Evolutionary conservation across 2,113 vertebrate species (phyloP).

Genomic region (Syrrhaptes paradoxus): DNA sequence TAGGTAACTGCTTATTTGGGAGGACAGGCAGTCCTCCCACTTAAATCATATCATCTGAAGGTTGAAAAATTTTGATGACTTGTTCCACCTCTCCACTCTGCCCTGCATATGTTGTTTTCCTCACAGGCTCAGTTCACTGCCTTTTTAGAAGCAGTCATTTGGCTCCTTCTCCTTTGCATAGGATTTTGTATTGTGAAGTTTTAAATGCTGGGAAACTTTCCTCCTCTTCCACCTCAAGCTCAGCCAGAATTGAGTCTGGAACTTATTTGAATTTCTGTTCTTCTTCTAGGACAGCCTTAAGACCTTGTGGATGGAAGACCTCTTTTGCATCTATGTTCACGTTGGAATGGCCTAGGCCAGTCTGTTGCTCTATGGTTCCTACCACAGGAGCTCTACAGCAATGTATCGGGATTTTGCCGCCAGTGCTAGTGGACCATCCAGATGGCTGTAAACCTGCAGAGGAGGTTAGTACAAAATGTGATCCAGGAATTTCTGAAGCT

Average conservation of each 20-base stretch:
- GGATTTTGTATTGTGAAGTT: background rate
- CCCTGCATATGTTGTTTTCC: conserved; percentile 56
- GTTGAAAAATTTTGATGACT: conserved; percentile 57
- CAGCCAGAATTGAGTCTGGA: background rate
- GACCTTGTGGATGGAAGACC: background rate
- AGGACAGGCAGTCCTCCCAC: conserved; percentile 63
- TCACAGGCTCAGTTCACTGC: conserved; percentile 24
- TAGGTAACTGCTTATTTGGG: conserved; percentile 52
- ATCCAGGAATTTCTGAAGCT: background rate
- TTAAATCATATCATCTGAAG: conserved; percentile 53
- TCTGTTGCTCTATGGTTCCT: background rate
- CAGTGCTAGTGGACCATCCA: conserved; percentile 4
- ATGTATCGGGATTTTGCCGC: background rate
- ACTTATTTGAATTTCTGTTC: background rate
- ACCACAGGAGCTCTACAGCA: background rate
- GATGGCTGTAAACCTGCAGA: conserved; percentile 58
- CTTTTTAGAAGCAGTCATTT: conserved; percentile 44
- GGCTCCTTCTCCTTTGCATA: conserved; percentile 1
- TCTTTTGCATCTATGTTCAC: background rate
- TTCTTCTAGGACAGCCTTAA: conserved; percentile 25
- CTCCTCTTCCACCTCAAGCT: background rate
- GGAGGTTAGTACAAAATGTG: conserved; percentile 28
- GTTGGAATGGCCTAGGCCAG: conserved; percentile 12
- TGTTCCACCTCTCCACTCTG: conserved; percentile 53
- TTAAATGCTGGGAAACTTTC: background rate